A percentile compares a stretch with the other conserved stretches of the same genome.
Conservation (phyloP, 2,797 vertebrate genomes). For the Anguilla marmorata region DNA sequence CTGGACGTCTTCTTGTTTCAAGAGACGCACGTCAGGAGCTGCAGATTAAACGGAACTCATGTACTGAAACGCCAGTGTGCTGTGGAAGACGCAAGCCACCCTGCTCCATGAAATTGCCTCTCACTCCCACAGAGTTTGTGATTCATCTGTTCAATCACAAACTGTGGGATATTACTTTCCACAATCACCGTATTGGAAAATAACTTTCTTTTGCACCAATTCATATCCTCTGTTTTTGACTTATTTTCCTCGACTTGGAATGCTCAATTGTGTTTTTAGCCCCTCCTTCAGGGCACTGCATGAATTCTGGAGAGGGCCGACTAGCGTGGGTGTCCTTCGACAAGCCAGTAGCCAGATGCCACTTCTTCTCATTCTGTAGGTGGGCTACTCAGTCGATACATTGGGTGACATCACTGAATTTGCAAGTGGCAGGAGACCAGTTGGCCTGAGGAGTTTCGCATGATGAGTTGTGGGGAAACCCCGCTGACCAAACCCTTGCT, state of each 20-base stretch:
- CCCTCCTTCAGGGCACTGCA: neutral
- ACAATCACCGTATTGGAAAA: slow-evolving; percentile 2
- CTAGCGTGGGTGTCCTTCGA: neutral
- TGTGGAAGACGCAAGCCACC: neutral
- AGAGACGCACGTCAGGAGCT: neutral
- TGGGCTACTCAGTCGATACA: neutral
- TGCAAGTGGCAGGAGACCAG: neutral
- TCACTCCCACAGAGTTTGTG: neutral
- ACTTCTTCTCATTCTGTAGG: neutral
- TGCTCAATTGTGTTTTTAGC: neutral
- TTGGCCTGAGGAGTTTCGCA: neutral
- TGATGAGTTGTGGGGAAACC: neutral
- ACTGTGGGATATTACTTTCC: slow-evolving; percentile 1
- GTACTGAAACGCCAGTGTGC: neutral
- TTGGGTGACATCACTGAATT: neutral
- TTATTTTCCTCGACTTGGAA: neutral
- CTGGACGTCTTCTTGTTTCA: neutral
- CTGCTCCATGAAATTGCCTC: slow-evolving; percentile 6
- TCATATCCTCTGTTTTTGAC: neutral
- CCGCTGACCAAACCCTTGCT: neutral
- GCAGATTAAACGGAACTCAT: neutral
- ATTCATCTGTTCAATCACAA: neutral
- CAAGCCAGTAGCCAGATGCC: neutral
- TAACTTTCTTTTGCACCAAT: neutral
- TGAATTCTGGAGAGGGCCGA: neutral